Base-by-base conservation (phyloP, 2,113 vertebrate genomes). In the Ranitomeya variabilis region DNA sequence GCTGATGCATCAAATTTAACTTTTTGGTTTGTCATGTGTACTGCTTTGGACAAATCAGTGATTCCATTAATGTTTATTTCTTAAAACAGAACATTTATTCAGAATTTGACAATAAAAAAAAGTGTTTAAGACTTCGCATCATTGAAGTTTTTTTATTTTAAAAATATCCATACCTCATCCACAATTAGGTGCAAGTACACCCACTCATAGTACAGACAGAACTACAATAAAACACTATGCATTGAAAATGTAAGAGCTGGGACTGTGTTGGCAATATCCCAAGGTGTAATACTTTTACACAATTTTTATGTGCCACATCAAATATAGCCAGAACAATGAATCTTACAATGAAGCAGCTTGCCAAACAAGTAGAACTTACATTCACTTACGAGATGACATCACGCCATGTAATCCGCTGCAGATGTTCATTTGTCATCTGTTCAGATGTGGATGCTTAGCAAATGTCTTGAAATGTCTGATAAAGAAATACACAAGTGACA, bases 401-500 rank as follows among this genome's bases (percentile, higher is more conserved):
- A 90, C 51, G 26, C 64, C 74, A 31, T 81, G 26, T 87, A 86
- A 87, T 82, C 87, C 19, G 16, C 18, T 83, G 45, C 86, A 86
- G 89, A 86, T 87, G 69, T 78, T 66, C 89, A 87, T 90, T 76
- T 90, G 85, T 87, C 62, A 81, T 87, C 59, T 76, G 21, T 81
- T 80, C 80, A 74, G 31, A 81, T 80, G 67, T 74, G 67, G 78
- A 86, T 80, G 57, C 57, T 82, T 78, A 76, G 85, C 78, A 86
- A 67, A 82, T 87, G 66, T 89, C 31, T 79, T 59, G 57, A 64
- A 78, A 73, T 91, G 90, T 84, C n/a, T 77, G 81, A 84, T 59
- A 62, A 71, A 76, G 55, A 64, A 57, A 79, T 91, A 89, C 91
- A 92, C 90, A 86, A 89, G 79, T 64, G 21, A 85, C 55, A 45